A percentile compares a stretch with the other conserved stretches of the same genome.
Evolutionary conservation across 2,888 invertebrate genomes (phyloP).

Genomic region (Rhagonycha lutea): DNA sequence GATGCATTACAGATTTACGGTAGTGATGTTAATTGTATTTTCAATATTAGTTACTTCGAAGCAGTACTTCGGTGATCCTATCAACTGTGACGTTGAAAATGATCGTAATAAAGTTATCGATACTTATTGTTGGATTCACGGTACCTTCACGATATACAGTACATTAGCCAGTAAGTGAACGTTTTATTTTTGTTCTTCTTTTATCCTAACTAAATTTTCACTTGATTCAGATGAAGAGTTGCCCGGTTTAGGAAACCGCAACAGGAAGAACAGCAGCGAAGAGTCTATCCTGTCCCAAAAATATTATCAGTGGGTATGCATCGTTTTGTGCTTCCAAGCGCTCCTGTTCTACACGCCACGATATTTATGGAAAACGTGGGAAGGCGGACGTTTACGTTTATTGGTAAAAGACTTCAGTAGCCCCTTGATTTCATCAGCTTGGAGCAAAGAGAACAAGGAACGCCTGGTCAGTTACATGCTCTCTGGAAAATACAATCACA

Average conservation of each 20-base stretch:
- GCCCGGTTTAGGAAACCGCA: constrained; percentile 57
- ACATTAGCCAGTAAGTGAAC: constrained; percentile 49
- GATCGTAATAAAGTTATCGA: constrained; percentile 68
- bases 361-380: constrained; percentile 75
- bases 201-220: constrained; percentile 9
- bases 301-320: constrained; percentile 77
- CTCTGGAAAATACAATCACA: constrained; percentile 62
- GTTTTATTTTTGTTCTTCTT: background rate
- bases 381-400: constrained; percentile 65
- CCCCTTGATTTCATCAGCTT: constrained; percentile 61
- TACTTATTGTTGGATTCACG: constrained; percentile 80
- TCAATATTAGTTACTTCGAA: constrained; percentile 77
- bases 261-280: constrained; percentile 15
- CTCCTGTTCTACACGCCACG: constrained; percentile 70
- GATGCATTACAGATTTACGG: constrained; percentile 75
- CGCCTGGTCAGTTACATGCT: constrained; percentile 64
- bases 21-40: constrained; percentile 72
- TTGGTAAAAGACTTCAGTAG: constrained; percentile 65
- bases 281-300: constrained; percentile 63
- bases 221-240: constrained; percentile 42
- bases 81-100: constrained; percentile 69
- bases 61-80: constrained; percentile 86
- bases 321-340: constrained; percentile 69
- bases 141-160: constrained; percentile 67
- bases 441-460: constrained; percentile 60